phyloP scores from a whole-genome alignment of 2,888 invertebrate species.

The Megastigmus dorsalis region DNA sequence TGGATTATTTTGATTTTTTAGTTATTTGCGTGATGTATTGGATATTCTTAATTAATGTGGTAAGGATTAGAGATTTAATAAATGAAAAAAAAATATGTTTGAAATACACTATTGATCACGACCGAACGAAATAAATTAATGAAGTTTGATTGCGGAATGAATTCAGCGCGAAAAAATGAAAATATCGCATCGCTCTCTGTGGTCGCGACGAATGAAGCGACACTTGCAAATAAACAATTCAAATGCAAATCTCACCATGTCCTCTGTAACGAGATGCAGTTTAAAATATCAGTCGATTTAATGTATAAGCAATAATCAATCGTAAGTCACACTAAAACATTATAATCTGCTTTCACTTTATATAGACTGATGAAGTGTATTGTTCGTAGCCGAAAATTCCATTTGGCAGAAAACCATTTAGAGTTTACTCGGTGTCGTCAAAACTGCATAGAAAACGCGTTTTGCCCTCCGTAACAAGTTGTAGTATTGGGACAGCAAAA shows the following conservation, averaged over 20 bases:
- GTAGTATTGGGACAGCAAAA: not conserved
- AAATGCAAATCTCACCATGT: not conserved
- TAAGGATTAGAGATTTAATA: no score
- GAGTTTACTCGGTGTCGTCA: not conserved
- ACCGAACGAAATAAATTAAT: no score
- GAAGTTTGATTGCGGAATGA: not conserved
- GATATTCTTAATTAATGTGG: no score
- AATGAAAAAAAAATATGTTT: no score
- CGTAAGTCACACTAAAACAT: no score
- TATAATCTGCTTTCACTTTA: conserved; percentile 3
- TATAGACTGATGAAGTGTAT: conserved; percentile 8
- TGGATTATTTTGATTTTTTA: no score
- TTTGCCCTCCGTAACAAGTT: not conserved
- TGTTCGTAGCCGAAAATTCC: not conserved
- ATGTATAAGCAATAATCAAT: no score
- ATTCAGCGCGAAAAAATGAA: not conserved
- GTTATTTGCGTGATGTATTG: no score
- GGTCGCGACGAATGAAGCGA: not conserved
- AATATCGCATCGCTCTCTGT: no score
- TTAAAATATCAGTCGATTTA: conserved; percentile 11
- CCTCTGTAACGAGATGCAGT: not conserved
- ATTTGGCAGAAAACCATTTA: not conserved
- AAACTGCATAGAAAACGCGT: not conserved
- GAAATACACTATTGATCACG: no score
- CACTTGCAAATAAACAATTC: not conserved